A percentile compares a stretch with the other conserved stretches of the same genome.
Conservation (phyloP, 2,113 vertebrate genomes). For the Daboia siamensis region DNA sequence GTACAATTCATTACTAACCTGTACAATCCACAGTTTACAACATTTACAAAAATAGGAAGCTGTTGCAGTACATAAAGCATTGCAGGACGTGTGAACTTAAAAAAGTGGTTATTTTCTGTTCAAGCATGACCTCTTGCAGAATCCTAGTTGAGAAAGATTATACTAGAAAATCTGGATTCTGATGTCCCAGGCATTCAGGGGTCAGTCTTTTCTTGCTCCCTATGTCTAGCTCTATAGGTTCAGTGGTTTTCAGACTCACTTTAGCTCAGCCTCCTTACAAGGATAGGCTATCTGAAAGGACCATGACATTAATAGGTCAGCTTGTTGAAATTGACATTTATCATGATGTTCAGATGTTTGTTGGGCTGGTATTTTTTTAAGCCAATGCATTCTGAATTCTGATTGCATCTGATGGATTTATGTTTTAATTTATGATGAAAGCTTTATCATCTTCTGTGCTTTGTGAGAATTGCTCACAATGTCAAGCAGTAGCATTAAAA, state of each 20-base stretch:
- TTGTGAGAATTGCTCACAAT: slow-evolving; percentile 46
- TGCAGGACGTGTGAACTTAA: background rate
- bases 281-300: background rate
- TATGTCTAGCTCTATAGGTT: background rate
- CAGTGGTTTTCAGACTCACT: background rate
- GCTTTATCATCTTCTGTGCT: slow-evolving; percentile 43
- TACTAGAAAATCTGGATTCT: background rate
- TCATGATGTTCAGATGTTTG: background rate
- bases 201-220: background rate
- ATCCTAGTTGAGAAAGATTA: background rate
- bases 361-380: background rate
- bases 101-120: background rate
- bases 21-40: background rate
- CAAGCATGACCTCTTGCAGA: background rate
- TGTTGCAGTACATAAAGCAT: background rate
- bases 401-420: background rate
- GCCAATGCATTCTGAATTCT: background rate
- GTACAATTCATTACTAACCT: background rate
- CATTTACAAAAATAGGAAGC: background rate
- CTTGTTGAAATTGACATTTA: background rate
- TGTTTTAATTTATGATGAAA: slow-evolving; percentile 36
- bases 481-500: slow-evolving; percentile 47
- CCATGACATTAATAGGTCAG: background rate
- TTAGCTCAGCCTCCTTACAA: background rate
- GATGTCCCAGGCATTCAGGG: background rate